Percentiles rank a stretch among this genome's conserved stretches.
These are phyloP conservation scores for Nephila pilipes DNA, from an alignment of 1,140 invertebrate genomes.

Conservation along the genomic window DNA sequence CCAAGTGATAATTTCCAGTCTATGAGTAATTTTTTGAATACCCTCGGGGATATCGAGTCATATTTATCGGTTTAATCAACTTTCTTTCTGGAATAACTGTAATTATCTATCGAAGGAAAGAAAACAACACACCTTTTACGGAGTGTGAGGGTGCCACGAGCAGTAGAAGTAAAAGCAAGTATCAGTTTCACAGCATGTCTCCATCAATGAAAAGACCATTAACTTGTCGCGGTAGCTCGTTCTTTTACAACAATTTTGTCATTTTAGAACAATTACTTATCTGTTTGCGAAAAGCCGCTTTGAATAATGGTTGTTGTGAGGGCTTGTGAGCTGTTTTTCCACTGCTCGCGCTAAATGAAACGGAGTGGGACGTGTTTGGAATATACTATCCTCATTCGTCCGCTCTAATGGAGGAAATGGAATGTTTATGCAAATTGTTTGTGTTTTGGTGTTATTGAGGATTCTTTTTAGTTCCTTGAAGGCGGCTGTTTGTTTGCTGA, in stretches of 20 bases:
- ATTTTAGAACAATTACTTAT: constrained; percentile 6
- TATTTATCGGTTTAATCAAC: too few species aligned
- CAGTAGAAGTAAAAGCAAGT: background rate
- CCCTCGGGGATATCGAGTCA: too few species aligned
- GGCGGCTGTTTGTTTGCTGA: too few species aligned
- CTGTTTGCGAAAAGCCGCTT: background rate
- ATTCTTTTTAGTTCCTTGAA: background rate
- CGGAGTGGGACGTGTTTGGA: background rate
- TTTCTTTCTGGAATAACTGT: too few species aligned
- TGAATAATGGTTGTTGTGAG: background rate
- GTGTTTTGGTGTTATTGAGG: background rate
- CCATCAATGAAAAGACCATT: background rate
- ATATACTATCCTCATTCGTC: background rate
- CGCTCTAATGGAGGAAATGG: background rate
- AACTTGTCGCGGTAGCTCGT: background rate
- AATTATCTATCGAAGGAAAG: too few species aligned
- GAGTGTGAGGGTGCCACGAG: too few species aligned
- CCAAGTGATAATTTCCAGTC: too few species aligned
- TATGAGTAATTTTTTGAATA: too few species aligned
- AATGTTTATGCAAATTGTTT: background rate
- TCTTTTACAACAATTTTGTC: background rate
- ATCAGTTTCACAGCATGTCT: background rate
- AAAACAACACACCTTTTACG: too few species aligned
- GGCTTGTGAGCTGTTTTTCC: background rate
- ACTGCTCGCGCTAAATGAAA: background rate